Base-by-base conservation (phyloP, 1,140 invertebrate genomes). In the Hestina assimilis region DNA sequence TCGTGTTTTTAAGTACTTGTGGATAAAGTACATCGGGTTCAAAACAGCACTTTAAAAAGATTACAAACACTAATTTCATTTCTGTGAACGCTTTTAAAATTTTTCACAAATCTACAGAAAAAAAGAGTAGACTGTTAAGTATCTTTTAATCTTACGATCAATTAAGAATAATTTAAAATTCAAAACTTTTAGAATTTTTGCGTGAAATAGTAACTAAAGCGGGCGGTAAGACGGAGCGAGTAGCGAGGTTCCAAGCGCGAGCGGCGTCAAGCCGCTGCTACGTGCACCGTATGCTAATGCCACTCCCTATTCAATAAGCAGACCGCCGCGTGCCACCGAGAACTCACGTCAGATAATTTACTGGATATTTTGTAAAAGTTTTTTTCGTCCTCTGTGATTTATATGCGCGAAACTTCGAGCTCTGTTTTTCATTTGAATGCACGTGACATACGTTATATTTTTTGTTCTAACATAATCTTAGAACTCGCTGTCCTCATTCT, bases 341-440 rank as follows among this genome's bases (percentile, higher is more conserved):
- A 85, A 83, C 77, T 86, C 85, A 84, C 83, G 83, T 88, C 85
- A 82, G 82, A 88, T 88, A 88, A 88, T 88, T 88, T 88, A 88
- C 85, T 88, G 79, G 85, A 88, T 88, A 88, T 86, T 86, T 88
- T 88, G 85, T 87, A 85, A 86, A 86, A 88, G 75, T 85, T 88
- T 88, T 68, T 88, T 88, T 86, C 82, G 75, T 78, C 82, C 72
- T 85, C 82, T 75, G 83, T 88, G 83, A 88, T 88, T 88, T 88
- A 88, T 88, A 79, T 75, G 79, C 80, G 76, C 77, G 74, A 85
- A 88, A 86, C 82, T 88, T 85, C 73, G 59, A 85, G 76, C 79
- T 78, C 81, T 80, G 77, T 84, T 88, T 85, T 88, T 84, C 83
- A 88, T 88, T 87, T 88, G 79, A 85, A 86, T 85, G 80, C 83